Evolutionary conservation across 2,797 vertebrate species (phyloP), one percentile per base, ranked within the genome.

Genomic region (Fundulus diaphanus): DNA sequence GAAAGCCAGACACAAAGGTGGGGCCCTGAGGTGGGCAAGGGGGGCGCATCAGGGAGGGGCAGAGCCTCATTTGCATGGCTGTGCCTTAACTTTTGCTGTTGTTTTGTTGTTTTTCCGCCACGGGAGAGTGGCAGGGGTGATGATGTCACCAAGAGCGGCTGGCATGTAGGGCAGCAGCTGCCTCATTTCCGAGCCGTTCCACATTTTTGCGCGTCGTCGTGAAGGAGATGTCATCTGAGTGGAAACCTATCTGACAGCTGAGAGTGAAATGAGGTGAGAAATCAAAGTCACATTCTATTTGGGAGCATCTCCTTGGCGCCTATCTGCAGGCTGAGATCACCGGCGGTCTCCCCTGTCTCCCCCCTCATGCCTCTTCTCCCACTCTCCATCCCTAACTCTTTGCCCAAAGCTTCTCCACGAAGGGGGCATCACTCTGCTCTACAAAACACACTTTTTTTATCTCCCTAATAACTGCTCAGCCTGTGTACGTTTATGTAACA

Each of bases 241-340:
- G 89, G 93, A 93, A 94, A 94, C 84, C 90, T 91, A 90, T 93
- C 90, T 93, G 95, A 95, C 94, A 94, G 94, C 93, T 92, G 93
- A 92, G 91, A 94, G 94, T 93, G 94, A 95, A 95, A 95, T 94
- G 94, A 94, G 93, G 93, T 94, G 94, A 93, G 93, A 96, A 95
- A 95, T 95, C 94, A 95, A 95, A 95, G 93, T 95, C 94, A 91
- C 89, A 92, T 95, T 92, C 90, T 91, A 93, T 95, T 94, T 94
- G 90, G 90, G 86, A 89, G 82, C 84, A 68, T 92, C 89, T 90
- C 89, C 69, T 76, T 72, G 86, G 89, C 87, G 89, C 87, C 91
- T 91, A 88, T 93, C 92, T 90, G 90, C 85, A 87, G 87, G 80
- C 91, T 88, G 90, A 92, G 90, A 92, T 93, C 89, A 91, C 89